Evolutionary conservation across 2,888 invertebrate species (phyloP).

Genomic region (Eutolmus rufibarbis): DNA sequence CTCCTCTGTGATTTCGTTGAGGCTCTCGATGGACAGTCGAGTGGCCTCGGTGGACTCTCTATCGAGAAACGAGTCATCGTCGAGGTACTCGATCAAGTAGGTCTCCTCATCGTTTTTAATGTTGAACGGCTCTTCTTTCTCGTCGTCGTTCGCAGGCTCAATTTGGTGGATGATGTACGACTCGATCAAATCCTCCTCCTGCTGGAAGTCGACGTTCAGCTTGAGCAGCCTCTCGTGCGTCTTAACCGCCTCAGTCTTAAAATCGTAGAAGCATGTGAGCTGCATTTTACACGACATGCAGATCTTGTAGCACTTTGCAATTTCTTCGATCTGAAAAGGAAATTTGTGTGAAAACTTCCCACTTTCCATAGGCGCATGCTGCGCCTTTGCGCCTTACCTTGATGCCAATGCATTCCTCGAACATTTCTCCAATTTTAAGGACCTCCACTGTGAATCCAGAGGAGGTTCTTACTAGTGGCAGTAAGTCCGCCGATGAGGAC

Average conservation of each 20-base stretch:
- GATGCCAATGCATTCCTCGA: constrained; percentile 1
- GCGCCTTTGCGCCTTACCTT: not conserved
- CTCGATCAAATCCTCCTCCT: not conserved
- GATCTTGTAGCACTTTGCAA: not conserved
- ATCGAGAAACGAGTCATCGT: not conserved
- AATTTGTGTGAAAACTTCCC: not conserved
- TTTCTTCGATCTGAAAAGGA: not conserved
- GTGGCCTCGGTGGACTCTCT: not conserved
- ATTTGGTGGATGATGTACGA: not conserved
- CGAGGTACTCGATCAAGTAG: not conserved
- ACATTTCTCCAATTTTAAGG: constrained; percentile 26
- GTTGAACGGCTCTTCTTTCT: not conserved
- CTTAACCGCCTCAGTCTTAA: constrained; percentile 6
- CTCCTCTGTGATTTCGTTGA: not conserved
- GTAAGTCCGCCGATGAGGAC: not conserved
- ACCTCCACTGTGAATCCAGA: not conserved
- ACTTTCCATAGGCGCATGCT: not conserved
- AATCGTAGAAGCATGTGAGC: constrained; percentile 36
- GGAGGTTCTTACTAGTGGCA: not conserved
- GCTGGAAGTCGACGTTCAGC: not conserved
- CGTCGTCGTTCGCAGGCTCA: not conserved
- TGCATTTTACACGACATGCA: constrained; percentile 39
- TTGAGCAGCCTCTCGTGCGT: constrained; percentile 9
- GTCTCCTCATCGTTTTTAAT: not conserved
- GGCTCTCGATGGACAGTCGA: not conserved